Conservation (phyloP, 2,797 vertebrate genomes). For the Rhinoraja longicauda region DNA sequence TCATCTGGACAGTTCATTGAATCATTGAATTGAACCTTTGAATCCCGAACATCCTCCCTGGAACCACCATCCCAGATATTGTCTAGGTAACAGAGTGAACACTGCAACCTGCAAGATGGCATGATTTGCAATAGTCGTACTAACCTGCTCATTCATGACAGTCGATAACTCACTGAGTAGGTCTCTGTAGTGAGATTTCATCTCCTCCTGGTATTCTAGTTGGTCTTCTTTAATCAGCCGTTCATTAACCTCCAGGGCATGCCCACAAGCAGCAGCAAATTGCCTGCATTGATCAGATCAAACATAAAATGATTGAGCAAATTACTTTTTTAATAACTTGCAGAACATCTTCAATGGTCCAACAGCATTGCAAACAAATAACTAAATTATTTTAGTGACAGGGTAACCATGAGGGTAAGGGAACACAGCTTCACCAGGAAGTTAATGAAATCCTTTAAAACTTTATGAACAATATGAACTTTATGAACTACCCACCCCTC, state of each 20-base stretch:
- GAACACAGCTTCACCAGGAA: background rate
- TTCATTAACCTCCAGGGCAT: conserved; percentile 88
- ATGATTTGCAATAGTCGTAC: background rate
- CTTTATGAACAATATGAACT: background rate
- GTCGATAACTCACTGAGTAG: conserved; percentile 85
- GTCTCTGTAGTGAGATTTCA: conserved; percentile 91
- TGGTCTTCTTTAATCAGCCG: conserved; percentile 97
- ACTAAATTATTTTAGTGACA: background rate
- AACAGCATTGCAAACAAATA: background rate
- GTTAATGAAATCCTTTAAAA: background rate
- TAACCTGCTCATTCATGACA: conserved; percentile 95
- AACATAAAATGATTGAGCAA: background rate
- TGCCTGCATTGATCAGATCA: conserved; percentile 62
- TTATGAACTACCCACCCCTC: too few relatives aligned
- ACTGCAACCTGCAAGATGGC: background rate
- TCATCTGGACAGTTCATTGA: too few relatives aligned
- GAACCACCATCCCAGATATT: background rate
- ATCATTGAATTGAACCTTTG: too few relatives aligned
- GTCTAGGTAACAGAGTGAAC: too few relatives aligned
- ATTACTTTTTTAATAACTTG: background rate
- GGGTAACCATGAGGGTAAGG: background rate
- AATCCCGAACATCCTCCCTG: background rate
- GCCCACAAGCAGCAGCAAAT: conserved; percentile 91
- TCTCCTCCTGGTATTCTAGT: conserved; percentile 94
- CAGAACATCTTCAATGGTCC: background rate